phyloP scores from a whole-genome alignment of 2,888 invertebrate genomes.

The Metalampra italica region DNA sequence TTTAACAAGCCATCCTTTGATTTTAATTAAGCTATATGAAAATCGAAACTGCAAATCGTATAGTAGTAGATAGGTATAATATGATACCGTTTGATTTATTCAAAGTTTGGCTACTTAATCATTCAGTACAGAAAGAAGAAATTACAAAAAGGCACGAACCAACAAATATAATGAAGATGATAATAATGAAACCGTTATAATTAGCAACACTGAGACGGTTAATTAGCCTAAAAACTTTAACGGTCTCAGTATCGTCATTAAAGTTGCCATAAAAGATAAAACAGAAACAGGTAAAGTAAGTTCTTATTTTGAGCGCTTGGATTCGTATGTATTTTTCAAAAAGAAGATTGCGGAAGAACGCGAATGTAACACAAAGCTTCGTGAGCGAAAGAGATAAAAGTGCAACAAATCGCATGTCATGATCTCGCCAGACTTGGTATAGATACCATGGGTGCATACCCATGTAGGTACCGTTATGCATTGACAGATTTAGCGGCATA shows the following conservation, averaged over 20 bases:
- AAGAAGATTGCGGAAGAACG: constrained; percentile 13
- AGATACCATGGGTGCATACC: constrained; percentile 24
- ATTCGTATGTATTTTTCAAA: not conserved
- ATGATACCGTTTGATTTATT: no score
- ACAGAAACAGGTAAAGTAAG: not conserved
- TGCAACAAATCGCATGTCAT: constrained; percentile 67
- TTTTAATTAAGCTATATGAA: not conserved
- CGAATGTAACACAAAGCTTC: constrained; percentile 13
- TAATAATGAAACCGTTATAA: not conserved
- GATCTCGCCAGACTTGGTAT: constrained; percentile 53
- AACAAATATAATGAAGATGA: no score
- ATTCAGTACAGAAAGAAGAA: no score
- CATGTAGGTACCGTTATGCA: constrained; percentile 59
- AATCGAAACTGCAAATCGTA: not conserved
- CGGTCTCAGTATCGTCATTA: constrained; percentile 6
- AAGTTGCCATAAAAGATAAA: constrained; percentile 1
- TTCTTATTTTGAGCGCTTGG: not conserved
- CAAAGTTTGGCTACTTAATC: not conserved
- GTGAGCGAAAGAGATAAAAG: constrained; percentile 41
- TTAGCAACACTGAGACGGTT: not conserved
- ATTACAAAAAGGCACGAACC: no score
- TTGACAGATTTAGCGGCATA: constrained; percentile 22
- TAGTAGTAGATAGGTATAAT: not conserved
- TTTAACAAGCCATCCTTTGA: not conserved
- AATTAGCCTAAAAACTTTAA: not conserved